phyloP scores from a whole-genome alignment of 1,140 invertebrate species.

The Aradophagus sp. region DNA sequence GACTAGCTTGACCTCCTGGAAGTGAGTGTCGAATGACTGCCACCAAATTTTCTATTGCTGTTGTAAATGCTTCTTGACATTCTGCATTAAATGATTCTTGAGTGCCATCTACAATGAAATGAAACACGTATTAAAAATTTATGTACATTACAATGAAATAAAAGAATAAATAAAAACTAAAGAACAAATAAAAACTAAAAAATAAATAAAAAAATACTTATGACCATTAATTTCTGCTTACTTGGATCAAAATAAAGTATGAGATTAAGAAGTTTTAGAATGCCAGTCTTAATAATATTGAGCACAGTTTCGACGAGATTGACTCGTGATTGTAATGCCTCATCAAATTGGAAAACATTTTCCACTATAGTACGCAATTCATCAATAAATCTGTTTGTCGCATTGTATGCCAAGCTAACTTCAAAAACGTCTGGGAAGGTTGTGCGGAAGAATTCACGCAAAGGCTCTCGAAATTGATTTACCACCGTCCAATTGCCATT shows the following conservation, averaged over 20 bases:
- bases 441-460: slow-evolving; percentile 58
- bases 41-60: slow-evolving; percentile 54
- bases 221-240: slow-evolving; percentile 4
- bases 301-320: slow-evolving; percentile 61
- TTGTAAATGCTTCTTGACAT: slow-evolving; percentile 42
- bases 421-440: slow-evolving; percentile 55
- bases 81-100: slow-evolving; percentile 57
- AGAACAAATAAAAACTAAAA: no score
- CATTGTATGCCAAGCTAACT: slow-evolving; percentile 46
- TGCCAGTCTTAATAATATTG: slow-evolving; percentile 21
- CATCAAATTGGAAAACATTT: slow-evolving; percentile 26
- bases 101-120: slow-evolving; percentile 38
- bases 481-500: slow-evolving; percentile 52
- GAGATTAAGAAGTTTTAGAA: slow-evolving; percentile 29
- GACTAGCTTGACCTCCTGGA: slow-evolving; percentile 45
- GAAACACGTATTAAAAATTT: slow-evolving; percentile 5
- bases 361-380: slow-evolving; percentile 55
- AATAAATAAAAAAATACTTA: background rate
- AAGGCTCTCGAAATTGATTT: slow-evolving; percentile 52
- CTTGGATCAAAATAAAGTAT: slow-evolving; percentile 54
- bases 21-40: slow-evolving; percentile 59
- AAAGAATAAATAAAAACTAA: no score
- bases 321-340: slow-evolving; percentile 33
- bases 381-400: slow-evolving; percentile 56
- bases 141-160: background rate